phyloP scores from a whole-genome alignment of 2,888 invertebrate species.

The Parnassius glacialis region DNA sequence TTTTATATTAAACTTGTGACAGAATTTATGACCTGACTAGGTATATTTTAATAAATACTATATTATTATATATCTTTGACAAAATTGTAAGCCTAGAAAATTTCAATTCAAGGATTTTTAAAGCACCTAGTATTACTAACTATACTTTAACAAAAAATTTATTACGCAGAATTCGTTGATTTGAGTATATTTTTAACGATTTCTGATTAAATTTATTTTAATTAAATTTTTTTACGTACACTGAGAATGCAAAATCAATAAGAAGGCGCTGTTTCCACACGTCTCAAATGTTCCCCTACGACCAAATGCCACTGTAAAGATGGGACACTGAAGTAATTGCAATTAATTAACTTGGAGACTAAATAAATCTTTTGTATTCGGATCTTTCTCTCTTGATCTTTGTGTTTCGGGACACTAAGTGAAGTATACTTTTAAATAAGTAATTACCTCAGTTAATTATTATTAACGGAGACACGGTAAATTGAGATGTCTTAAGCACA shows the following conservation, averaged over 20 bases:
- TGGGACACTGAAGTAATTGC: slow-evolving; percentile 46
- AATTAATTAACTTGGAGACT: slow-evolving; percentile 48
- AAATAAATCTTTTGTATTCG: slow-evolving; percentile 20
- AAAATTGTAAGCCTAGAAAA: too few species aligned
- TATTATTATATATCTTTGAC: too few species aligned
- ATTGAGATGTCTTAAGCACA: not conserved
- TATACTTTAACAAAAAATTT: too few species aligned
- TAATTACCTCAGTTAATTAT: not conserved
- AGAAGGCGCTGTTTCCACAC: slow-evolving; percentile 6
- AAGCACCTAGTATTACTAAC: too few species aligned
- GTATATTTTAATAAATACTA: too few species aligned
- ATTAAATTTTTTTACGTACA: not conserved
- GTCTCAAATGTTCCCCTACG: slow-evolving; percentile 19
- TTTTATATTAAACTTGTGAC: too few species aligned
- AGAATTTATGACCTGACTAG: too few species aligned
- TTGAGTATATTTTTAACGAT: too few species aligned
- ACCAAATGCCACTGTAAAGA: slow-evolving; percentile 33
- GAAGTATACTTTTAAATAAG: not conserved
- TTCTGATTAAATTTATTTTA: not conserved
- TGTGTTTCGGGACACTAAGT: too few species aligned
- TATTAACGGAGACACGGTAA: not conserved
- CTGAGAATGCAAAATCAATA: slow-evolving; percentile 9
- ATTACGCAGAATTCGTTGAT: too few species aligned
- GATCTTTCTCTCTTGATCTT: too few species aligned
- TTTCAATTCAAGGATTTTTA: too few species aligned